Base-by-base conservation (phyloP, 2,888 invertebrate genomes). In the Patella pellucida region DNA sequence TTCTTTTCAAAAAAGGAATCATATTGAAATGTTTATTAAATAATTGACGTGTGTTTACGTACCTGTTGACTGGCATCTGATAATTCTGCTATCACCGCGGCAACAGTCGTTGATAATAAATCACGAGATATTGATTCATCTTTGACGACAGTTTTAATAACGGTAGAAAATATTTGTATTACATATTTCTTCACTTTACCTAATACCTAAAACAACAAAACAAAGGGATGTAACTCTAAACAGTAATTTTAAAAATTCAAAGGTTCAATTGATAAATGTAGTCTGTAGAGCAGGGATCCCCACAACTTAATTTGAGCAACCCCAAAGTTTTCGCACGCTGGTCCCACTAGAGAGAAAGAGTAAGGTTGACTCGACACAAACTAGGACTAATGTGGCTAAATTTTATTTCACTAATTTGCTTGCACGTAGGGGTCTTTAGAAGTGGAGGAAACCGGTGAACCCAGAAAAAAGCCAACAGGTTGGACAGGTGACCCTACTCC, bases 31-130 rank as follows among this genome's bases (percentile, higher is more conserved):
- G 31, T 5, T 4, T 31, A 31, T 31, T 31, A 31, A 31, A 31
- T 4, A 31, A 31, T 5, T 31, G 69, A 41, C 11, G 9, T 27
- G 27, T 1, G 14, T 15, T 41, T 50, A 72, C 74, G 51, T 74
- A 84, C 86, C 80, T 85, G 74, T 73, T 78, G 75, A 74, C 85
- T 84, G 41, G 74, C 69, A 69, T 76, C 77, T 9, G 76, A 74
- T 70, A 85, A 76, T 69, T 86, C 86, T 1, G 83, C 82, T 11
- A 84, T 27, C 9, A 83, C 73, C 14, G 85, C 81, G 5, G 83
- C 83, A 68, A 83, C 74, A n/a, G 84, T 75, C 23, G 83, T 84
- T 27, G 83, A 77, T 79, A 82, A 83, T 70, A 84, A 74, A 1
- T 81, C 83, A 52, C 78, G 77, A 19, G 76, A 54, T 3, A 78